Evolutionary conservation across 2,797 vertebrate genomes (phyloP), one percentile per base, ranked within the genome.

Genomic region (Chanos chanos): DNA sequence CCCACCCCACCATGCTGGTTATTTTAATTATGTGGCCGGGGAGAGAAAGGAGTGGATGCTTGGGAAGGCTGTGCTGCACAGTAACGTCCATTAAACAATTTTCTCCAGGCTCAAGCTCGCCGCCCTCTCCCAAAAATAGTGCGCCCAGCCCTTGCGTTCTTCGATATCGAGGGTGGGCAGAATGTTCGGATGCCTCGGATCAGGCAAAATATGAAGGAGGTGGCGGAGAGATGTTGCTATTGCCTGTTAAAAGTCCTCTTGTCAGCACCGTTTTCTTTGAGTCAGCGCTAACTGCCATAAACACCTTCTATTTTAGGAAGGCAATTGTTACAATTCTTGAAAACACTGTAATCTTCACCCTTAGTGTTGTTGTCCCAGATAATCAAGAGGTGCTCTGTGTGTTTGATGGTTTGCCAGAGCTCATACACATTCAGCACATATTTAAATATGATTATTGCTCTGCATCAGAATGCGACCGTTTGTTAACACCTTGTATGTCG

Each of bases 21-120:
- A 57, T 61, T 55, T 68, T 69, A 66, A 64, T 66, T 34, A 64
- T 60, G 57, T 60, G 12, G 40, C 27, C 44, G 51, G 40, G 21
- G n/a, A 24, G 27, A 22, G 5, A 21, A 56, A 39, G n/a, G n/a
- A 34, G 30, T 7, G 3, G 50, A 15, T 43, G 27, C 43, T 43
- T 18, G 44, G 36, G 43, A 45, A 36, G 15, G 27, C 19, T 36
- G 27, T 18, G 24, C 34, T n/a, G 8, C 31, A 25, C 50, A 47
- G 40, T 37, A 61, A 57, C 47, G 56, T 37, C 36, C 43, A 30
- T 40, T 61, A 72, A 49, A 62, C 24, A 52, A 64, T 27, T 56
- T 61, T 56, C 45, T 28, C 37, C 15, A n/a, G n/a, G n/a, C n/a
- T n/a, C n/a, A n/a, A n/a, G n/a, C n/a, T n/a, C n/a, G n/a, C 37